Conservation (phyloP, 2,797 vertebrate genomes). For the Agapornis canus region DNA sequence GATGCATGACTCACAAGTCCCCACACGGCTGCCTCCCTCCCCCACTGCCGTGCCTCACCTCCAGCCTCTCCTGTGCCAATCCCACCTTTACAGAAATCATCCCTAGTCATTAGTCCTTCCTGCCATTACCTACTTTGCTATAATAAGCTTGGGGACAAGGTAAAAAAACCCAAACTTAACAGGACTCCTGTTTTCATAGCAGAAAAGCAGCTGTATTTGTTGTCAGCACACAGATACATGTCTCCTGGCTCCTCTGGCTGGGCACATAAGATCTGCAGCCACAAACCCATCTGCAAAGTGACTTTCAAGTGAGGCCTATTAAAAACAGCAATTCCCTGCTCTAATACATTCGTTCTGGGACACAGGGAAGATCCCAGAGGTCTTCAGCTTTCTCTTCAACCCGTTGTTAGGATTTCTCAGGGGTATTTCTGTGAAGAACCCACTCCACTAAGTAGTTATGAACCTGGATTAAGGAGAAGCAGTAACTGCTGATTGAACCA, state of each 20-base stretch:
- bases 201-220: neutral
- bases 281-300: neutral
- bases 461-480: conserved; percentile 42
- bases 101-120: neutral
- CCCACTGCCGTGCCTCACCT: conserved; percentile 21
- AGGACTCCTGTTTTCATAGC: neutral
- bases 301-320: neutral
- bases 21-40: conserved; percentile 40
- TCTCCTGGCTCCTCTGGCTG: neutral
- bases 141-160: neutral
- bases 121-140: neutral
- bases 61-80: conserved; percentile 45
- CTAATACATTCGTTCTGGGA: neutral
- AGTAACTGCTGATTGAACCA: conserved; percentile 64
- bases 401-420: neutral
- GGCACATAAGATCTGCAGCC: neutral
- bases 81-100: conserved; percentile 17
- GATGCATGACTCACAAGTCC: conserved; percentile 48
- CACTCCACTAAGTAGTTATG: neutral
- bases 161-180: neutral
- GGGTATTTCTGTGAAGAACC: conserved; percentile 3
- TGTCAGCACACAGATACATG: neutral
- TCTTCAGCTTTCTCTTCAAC: neutral
- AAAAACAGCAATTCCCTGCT: neutral
- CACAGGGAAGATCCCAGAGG: neutral